Evolutionary conservation across 2,888 invertebrate species (phyloP), one percentile per base, ranked within the genome.

Genomic region (Eumerus sabulonum): DNA sequence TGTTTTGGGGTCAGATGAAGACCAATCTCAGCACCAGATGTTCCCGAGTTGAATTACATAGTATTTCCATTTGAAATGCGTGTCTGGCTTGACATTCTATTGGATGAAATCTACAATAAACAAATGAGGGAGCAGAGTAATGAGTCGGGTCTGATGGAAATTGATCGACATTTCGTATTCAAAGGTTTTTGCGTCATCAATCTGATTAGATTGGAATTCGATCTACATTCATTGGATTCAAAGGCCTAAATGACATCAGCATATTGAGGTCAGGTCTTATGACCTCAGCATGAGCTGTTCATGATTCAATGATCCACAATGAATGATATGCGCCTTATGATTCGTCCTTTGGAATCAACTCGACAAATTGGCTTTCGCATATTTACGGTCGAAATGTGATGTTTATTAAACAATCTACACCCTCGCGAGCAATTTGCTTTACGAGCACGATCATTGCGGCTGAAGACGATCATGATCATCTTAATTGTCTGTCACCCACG

Each of bases 151-250:
- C 16, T 35, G 38, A 13, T 40, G 4, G 12, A 47, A 17, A 47
- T 47, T 47, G 42, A 63, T 63, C 35, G 51, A 63, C 62, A 12
- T 14, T 1, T 42, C n/a, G 4, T 1, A 13, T 13, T 35, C 47
- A 13, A 18, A 13, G n/a, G 19, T 0, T 42, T 40, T 42, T 42
- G 18, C 44, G 51, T 63, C 51, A 51, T 63, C 62, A 51, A 17
- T 51, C 42, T 51, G 14, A 51, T 51, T 18, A 27, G 50, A 27
- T 54, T 54, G 13, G 11, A n/a, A 54, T 27, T 40, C n/a, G 17
- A 17, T 40, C 47, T 18, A 7, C 27, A 27, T 27, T 27, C 27
- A 27, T 27, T 7, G 27, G 27, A 4, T 27, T 27, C 27, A 7
- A 27, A 4, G 19, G 18, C 3, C 14, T 16, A 7, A 36, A 51